Evolutionary conservation across 2,888 invertebrate genomes (phyloP), one percentile per base, ranked within the genome.

Genomic region (Oscheius myriophilus): DNA sequence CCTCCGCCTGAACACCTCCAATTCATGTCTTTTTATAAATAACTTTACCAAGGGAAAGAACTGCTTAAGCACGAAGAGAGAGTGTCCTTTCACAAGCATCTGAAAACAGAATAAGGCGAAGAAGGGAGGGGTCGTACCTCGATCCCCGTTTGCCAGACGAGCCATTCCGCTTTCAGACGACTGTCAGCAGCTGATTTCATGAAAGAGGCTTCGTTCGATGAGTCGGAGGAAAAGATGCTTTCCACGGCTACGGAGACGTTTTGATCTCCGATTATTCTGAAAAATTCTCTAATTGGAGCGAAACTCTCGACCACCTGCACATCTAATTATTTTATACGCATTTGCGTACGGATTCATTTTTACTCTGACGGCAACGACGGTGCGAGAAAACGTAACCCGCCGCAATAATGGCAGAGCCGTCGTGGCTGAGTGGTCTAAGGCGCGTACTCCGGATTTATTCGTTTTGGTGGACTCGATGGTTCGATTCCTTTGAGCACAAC

Each of bases 101-200:
- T 78, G 57, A 46, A 76, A 21, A 14, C 14, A 58, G n/a, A 25
- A 46, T 43, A 18, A 42, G 43, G 12, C 1, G 6, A 25, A 42
- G 18, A 3, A 23, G 33, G 16, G 16, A 23, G 12, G 39, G 25
- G 18, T 42, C 23, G 33, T 12, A 97, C 90, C 78, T 93, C 92
- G 80, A 96, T 89, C 0, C 97, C 97, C 0, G 93, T 92, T 87
- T 93, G 93, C 96, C 96, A 96, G 16, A 96, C 90, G 78, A 92
- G 91, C 96, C 96, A 96, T 86, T 94, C 93, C 41, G 84, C 78
- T 46, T 72, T 64, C 3, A 74, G 66, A 23, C 68, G 67, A 68
- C 68, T 42, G 64, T 78, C 63, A 3, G 54, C 62, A 4, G 57
- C 62, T 21, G 49, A 21, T 39, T 62, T 52, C 54, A 54, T 55